A percentile compares a stretch with the other conserved stretches of the same genome.
Conservation (phyloP, 2,113 vertebrate genomes). For the Scatophagus argus region DNA sequence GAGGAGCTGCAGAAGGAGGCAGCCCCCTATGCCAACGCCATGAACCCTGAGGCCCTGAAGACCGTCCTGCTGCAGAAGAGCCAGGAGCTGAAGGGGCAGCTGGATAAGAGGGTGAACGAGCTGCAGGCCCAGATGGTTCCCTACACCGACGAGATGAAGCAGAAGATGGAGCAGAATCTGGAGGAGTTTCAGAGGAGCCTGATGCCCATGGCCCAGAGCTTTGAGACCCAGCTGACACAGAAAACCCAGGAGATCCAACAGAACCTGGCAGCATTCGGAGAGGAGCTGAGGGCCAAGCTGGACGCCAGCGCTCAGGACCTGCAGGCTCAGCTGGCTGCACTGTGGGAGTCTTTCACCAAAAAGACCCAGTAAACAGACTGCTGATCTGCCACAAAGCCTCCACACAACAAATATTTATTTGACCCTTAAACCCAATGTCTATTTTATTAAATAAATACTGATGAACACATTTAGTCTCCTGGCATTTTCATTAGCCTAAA, state of each 20-base stretch:
- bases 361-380: conserved; percentile 55
- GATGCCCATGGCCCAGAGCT: conserved; percentile 68
- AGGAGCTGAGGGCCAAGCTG: conserved; percentile 65
- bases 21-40: conserved; percentile 53
- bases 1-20: conserved; percentile 82
- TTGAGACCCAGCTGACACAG: conserved; percentile 65
- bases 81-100: conserved; percentile 59
- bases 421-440: neutral
- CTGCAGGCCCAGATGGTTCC: conserved; percentile 71
- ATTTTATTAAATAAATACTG: conserved; percentile 33
- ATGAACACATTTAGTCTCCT: neutral
- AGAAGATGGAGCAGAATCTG: conserved; percentile 68
- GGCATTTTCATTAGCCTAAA: neutral
- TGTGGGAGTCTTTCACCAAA: conserved; percentile 70
- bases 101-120: conserved; percentile 46
- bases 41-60: conserved; percentile 61
- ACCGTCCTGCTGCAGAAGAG: conserved; percentile 50
- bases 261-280: conserved; percentile 59
- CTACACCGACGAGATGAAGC: conserved; percentile 56
- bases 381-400: no score
- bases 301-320: conserved; percentile 64
- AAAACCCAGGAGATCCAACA: conserved; percentile 69
- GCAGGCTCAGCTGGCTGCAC: conserved; percentile 47
- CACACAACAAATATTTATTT: conserved; percentile 37
- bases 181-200: conserved; percentile 75